phyloP scores from a whole-genome alignment of 2,113 vertebrate genomes.

The Podocnemis expansa region DNA sequence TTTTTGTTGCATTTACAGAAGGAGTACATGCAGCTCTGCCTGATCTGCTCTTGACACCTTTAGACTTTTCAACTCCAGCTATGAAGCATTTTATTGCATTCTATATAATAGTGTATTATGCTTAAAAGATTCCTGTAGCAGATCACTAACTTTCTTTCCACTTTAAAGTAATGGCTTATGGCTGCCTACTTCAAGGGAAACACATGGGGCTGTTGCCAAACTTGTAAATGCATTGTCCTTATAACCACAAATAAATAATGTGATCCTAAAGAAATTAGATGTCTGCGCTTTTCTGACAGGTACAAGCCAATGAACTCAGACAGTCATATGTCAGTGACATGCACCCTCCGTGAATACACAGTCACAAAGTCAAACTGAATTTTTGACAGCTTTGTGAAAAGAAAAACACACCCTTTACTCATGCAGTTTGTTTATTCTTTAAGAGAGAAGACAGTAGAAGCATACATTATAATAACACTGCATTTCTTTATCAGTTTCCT shows the following conservation, averaged over 20 bases:
- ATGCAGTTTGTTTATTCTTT: not conserved
- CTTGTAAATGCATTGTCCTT: not conserved
- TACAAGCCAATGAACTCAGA: constrained; percentile 17
- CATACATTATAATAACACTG: not conserved
- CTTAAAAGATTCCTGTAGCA: rapidly evolving
- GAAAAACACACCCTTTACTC: constrained; percentile 10
- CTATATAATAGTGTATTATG: not conserved
- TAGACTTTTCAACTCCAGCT: not conserved
- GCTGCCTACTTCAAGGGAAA: not conserved
- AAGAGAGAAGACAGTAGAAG: not conserved
- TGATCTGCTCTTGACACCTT: not conserved
- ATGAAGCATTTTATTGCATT: not conserved
- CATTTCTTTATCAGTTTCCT: not conserved
- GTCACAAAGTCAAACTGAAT: not conserved
- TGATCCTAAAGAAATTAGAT: not conserved
- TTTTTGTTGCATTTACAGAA: not conserved
- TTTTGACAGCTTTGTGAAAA: not conserved
- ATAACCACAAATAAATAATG: not conserved
- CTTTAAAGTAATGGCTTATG: not conserved
- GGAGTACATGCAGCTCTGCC: not conserved
- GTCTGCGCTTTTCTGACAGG: not conserved
- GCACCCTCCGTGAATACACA: rapidly evolving
- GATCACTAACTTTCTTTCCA: not conserved
- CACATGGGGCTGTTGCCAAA: rapidly evolving
- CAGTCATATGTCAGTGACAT: not conserved